Evolutionary conservation across 2,113 vertebrate genomes (phyloP).

Genomic region (Sterrhoptilus dennistouni): DNA sequence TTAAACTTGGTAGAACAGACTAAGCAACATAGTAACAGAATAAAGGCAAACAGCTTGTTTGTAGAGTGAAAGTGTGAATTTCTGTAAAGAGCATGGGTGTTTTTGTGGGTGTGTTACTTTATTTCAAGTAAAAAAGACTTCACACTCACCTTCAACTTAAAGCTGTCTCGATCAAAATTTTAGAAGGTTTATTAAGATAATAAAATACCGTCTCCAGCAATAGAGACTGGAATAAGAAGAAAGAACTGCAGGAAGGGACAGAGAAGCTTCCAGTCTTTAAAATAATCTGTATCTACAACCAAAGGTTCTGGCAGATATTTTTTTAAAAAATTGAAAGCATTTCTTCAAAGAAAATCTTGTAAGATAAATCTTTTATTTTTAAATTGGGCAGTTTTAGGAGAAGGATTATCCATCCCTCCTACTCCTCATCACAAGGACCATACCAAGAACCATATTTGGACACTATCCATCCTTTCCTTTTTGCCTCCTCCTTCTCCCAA

Average conservation of each 20-base stretch:
- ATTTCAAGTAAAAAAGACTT: not conserved
- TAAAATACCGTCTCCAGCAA: not conserved
- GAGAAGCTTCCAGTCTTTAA: not conserved
- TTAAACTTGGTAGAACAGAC: not conserved
- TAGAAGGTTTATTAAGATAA: not conserved
- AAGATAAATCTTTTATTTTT: not conserved
- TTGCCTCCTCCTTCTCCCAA: not conserved
- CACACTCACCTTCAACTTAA: not conserved
- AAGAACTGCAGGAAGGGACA: not conserved
- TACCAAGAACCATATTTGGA: not conserved
- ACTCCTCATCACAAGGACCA: not conserved
- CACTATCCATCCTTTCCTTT: not conserved
- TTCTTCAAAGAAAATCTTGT: not conserved
- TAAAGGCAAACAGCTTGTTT: not conserved
- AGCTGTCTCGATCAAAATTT: not conserved
- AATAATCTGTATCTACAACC: not conserved
- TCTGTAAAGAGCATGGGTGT: not conserved
- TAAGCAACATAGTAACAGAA: not conserved
- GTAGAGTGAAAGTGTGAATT: not conserved
- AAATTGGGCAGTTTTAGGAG: not conserved
- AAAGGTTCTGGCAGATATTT: not conserved
- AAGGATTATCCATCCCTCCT: not conserved
- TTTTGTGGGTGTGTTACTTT: not conserved
- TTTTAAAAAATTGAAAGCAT: not conserved
- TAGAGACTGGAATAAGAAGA: fast-evolving